phyloP scores from a whole-genome alignment of 2,888 invertebrate genomes.

The Buathra laborator region DNA sequence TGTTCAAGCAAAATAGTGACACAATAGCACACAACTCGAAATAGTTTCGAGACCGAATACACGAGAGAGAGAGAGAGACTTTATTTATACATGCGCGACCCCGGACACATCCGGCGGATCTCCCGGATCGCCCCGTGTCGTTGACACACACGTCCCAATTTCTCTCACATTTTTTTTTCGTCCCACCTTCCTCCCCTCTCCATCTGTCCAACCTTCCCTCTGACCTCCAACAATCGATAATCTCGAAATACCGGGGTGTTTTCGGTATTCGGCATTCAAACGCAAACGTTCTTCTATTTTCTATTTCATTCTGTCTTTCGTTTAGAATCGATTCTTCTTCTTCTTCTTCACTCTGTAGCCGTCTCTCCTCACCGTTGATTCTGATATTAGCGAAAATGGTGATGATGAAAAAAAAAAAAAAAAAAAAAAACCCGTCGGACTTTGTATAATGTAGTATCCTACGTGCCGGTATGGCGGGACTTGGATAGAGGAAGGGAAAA shows the following conservation, averaged over 20 bases:
- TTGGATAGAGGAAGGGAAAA: background rate
- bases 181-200: slow-evolving; percentile 1
- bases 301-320: background rate
- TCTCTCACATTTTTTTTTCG: slow-evolving; percentile 45
- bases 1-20: slow-evolving; percentile 47
- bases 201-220: slow-evolving; percentile 14
- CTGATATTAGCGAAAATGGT: slow-evolving; percentile 42
- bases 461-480: background rate
- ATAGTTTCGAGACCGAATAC: slow-evolving; percentile 42
- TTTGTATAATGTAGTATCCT: slow-evolving; percentile 4
- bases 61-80: slow-evolving; percentile 52
- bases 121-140: slow-evolving; percentile 64
- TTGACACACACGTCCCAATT: slow-evolving; percentile 67
- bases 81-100: slow-evolving; percentile 61
- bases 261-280: slow-evolving; percentile 33
- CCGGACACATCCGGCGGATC: slow-evolving; percentile 62
- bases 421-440: background rate
- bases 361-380: slow-evolving; percentile 11
- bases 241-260: slow-evolving; percentile 51
- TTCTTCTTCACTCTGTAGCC: background rate
- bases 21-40: slow-evolving; percentile 41
- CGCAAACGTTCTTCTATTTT: slow-evolving; percentile 39
- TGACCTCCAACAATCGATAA: slow-evolving; percentile 57
- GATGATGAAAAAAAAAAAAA: slow-evolving; percentile 36
- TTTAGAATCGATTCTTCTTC: background rate